phyloP scores from a whole-genome alignment of 1,140 invertebrate genomes.

The Leptopilina boulardi region DNA sequence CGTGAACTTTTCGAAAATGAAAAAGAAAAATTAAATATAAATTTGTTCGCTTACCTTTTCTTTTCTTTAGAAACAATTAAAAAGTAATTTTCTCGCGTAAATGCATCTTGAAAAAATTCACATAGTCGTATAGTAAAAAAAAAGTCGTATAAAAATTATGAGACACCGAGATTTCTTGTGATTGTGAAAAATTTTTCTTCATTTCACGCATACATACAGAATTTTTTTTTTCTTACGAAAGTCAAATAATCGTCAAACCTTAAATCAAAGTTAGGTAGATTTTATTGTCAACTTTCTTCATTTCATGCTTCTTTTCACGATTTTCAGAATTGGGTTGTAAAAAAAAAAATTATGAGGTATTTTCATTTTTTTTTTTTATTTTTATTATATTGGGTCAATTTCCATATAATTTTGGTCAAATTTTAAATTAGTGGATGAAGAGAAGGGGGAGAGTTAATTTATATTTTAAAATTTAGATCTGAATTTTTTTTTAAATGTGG shows the following conservation, averaged over 20 bases:
- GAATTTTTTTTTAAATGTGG: too few species aligned
- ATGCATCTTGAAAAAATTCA: constrained; percentile 14
- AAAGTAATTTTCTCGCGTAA: neutral
- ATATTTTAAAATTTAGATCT: too few species aligned
- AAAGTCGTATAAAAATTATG: neutral
- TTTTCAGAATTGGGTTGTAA: neutral
- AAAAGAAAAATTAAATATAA: neutral
- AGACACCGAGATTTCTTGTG: neutral
- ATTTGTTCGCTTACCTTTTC: neutral
- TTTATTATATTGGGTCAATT: neutral
- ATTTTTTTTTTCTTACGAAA: neutral
- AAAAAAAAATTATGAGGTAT: neutral
- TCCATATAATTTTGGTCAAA: neutral
- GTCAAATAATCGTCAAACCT: constrained; percentile 14
- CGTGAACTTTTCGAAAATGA: neutral
- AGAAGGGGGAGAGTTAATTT: too few species aligned
- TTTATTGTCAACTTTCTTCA: neutral
- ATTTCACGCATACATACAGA: too few species aligned
- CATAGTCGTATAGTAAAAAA: neutral
- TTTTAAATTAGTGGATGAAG: neutral
- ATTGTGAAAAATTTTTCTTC: neutral
- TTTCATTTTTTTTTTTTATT: neutral
- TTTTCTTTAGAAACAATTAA: neutral
- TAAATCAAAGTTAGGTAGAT: neutral
- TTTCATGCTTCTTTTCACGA: neutral